Evolutionary conservation across 2,888 invertebrate species (phyloP), one percentile per base, ranked within the genome.

Genomic region (Sinelater perroti): DNA sequence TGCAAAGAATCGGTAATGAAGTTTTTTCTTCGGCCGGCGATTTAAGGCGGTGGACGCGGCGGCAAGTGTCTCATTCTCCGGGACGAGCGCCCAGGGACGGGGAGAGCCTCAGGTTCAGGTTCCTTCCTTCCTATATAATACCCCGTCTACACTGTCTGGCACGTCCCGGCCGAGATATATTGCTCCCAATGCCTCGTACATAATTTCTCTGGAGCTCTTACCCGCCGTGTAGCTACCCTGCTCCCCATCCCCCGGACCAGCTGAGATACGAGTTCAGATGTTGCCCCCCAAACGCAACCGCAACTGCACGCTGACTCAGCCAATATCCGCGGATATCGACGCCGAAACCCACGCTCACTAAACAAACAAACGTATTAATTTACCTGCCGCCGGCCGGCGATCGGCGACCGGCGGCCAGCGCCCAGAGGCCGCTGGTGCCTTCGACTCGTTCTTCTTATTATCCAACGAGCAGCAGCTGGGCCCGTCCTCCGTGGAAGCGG

Each of bases 121-220:
- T 74, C 72, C 72, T 74, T 74, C 72, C 74, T 73, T 73, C 75
- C 74, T 73, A 75, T 77, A 77, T 78, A 77, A 78, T 77, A 73
- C 77, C 72, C 75, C 73, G 76, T 75, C 77, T 76, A 73, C 75
- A 74, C 75, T 72, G 78, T 78, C 78, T 78, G 73, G 78, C 79
- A 79, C 79, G 79, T 79, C 78, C 75, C 76, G 74, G 68, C 56
- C 62, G 67, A 75, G 78, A 79, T 77, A 77, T 78, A 79, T 78
- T 72, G 78, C 78, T 79, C 79, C 79, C 79, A 75, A 73, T 75
- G 79, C 78, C 75, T 78, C 78, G 78, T 79, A 78, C 78, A 79
- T 79, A 79, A 79, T 79, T 79, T 78, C 77, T 75, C 71, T 67
- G 66, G 72, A 72, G 68, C 70, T 71, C 67, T 61, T 65, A 63